Percentiles rank a stretch among this genome's conserved stretches.
phyloP scores from a whole-genome alignment of 2,113 vertebrate genomes.

The Delphinus delphis region DNA sequence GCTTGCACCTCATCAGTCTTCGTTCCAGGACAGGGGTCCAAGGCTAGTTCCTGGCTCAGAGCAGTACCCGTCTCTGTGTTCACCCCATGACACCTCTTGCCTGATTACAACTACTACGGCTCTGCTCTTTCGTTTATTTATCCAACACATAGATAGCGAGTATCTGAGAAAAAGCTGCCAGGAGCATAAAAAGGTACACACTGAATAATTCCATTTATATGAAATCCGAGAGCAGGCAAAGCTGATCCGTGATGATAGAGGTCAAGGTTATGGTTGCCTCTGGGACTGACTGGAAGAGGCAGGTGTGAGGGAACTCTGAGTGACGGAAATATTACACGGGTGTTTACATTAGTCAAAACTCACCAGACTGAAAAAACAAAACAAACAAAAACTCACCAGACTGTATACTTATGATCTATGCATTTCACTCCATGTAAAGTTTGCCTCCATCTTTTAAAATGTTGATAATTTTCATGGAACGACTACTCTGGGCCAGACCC shows the following conservation, averaged over 20 bases:
- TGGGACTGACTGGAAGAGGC: neutral
- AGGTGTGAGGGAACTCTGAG: neutral
- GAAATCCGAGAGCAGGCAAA: neutral
- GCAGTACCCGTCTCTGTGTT: neutral
- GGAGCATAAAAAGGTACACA: neutral
- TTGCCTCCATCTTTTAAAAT: neutral
- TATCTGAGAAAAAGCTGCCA: neutral
- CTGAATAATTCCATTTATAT: neutral
- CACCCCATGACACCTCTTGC: no score
- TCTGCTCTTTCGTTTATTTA: neutral
- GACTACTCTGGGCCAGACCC: neutral
- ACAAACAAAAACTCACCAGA: neutral
- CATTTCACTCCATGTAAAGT: neutral
- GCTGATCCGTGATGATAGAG: neutral
- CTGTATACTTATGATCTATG: fast-evolving
- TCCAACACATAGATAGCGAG: neutral
- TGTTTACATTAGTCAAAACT: neutral
- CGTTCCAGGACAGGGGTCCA: neutral
- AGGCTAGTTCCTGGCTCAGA: neutral
- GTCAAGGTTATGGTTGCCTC: neutral
- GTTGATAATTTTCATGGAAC: neutral
- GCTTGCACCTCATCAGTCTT: neutral
- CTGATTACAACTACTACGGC: neutral
- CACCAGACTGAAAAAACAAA: neutral
- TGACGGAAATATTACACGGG: neutral